Percentiles rank a stretch among this genome's conserved stretches.
These are phyloP conservation scores for Orthonyx spaldingii DNA, from an alignment of 2,113 vertebrate species.

Conservation along the genomic window DNA sequence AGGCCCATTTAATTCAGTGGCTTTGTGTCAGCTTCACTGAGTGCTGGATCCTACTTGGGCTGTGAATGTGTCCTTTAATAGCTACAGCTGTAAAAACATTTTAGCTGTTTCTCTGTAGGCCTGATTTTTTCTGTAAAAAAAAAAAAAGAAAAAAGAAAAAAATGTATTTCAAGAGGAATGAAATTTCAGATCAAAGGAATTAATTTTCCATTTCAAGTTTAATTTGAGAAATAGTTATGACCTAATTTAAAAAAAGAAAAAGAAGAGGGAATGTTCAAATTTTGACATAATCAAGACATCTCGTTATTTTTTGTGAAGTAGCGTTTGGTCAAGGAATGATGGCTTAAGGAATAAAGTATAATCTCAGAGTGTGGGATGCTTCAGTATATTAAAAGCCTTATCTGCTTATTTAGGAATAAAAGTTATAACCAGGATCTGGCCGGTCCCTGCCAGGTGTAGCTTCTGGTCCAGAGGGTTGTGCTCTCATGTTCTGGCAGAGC, in stretches of 20 bases:
- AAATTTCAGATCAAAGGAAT: neutral
- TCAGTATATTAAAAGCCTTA: neutral
- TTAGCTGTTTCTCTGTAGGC: neutral
- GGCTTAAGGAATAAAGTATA: neutral
- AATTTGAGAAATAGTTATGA: neutral
- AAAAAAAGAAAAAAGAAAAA: neutral
- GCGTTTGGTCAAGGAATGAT: neutral
- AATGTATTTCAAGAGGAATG: neutral
- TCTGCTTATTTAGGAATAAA: neutral
- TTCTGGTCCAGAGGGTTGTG: neutral
- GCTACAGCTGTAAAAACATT: constrained; percentile 19
- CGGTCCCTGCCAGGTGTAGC: neutral
- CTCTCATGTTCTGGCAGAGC: neutral
- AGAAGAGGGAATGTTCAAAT: neutral
- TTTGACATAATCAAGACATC: neutral
- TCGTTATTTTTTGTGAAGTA: rapidly evolving
- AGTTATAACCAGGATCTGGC: neutral
- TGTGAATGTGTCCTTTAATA: neutral
- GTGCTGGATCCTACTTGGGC: neutral
- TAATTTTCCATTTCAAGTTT: neutral
- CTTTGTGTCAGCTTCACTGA: neutral
- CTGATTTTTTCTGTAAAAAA: neutral
- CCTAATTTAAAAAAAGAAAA: neutral
- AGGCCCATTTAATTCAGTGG: neutral
- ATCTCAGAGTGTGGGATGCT: neutral